Base-by-base conservation (phyloP, 2,797 vertebrate species). In the Pipistrellus pygmaeus region DNA sequence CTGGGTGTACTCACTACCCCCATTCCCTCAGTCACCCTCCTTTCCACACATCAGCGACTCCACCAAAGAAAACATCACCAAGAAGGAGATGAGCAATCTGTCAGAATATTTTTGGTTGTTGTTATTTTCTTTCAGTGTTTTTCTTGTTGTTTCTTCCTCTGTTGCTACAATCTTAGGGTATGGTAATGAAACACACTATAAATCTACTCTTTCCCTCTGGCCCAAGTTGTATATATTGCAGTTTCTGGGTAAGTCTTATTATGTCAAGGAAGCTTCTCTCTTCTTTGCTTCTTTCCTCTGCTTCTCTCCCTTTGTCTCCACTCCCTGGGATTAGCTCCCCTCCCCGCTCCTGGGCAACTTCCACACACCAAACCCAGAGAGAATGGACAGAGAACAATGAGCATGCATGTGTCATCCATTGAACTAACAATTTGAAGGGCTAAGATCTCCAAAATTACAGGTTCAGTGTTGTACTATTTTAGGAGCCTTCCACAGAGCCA, bases 141-240 rank as follows among this genome's bases (percentile, higher is more conserved):
- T 68, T 41, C 27, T 91, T 48, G n/a, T 87, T 87, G 69, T 81
- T 81, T 81, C 32, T 92, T 72, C 44, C 25, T 60, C 30, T 76
- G n/a, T 80, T 86, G 68, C 68, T 87, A 17, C 44, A 46, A 46
- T 87, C 76, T 85, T 68, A 25, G 10, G 21, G 11, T 30, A 27
- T 15, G 89, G 57, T 44, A 81, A 64, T 72, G 86, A 91, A 89
- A 62, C 35, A 78, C 57, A 91, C 18, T 75, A 20, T 35, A 78
- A 51, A 38, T 48, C 35, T 71, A 32, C 41, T 38, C 23, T 35
- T 92, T 85, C 46, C 73, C 66, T 83, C 73, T 68, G 32, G 25
- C 66, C 73, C 71, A 38, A 46, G 23, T 75, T 46, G 48, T 25
- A 77, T 23, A 41, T 64, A 7, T 0, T 68, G 13, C 25, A 32